Percentiles rank a stretch among this genome's conserved stretches.
Conservation (phyloP, 2,113 vertebrate genomes). For the Cyanistes caeruleus region DNA sequence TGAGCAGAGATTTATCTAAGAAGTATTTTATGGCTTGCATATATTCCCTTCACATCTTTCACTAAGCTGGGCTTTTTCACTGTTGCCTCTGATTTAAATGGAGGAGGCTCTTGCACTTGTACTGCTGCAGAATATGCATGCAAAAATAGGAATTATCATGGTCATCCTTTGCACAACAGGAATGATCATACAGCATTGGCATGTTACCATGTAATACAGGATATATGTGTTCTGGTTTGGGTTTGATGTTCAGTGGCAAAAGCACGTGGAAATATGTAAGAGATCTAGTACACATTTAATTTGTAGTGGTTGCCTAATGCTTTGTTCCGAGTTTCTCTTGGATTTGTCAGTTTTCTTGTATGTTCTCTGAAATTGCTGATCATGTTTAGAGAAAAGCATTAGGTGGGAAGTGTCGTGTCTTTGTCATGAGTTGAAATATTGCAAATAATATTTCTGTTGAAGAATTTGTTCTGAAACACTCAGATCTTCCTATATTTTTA, state of each 20-base stretch:
- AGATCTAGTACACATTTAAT: background rate
- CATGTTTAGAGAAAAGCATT: background rate
- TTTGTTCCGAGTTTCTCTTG: background rate
- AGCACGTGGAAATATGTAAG: fast-evolving
- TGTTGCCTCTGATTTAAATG: background rate
- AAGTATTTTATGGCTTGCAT: background rate
- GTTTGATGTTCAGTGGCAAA: background rate
- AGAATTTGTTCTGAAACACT: background rate
- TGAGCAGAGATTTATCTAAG: background rate
- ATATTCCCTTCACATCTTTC: background rate
- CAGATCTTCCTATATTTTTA: background rate
- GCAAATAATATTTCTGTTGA: background rate
- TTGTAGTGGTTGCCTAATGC: background rate
- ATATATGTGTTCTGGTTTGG: background rate
- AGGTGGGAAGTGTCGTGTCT: background rate
- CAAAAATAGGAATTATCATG: fast-evolving
- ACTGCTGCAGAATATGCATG: background rate
- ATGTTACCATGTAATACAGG: background rate
- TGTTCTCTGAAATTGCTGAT: fast-evolving
- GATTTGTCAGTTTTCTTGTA: background rate
- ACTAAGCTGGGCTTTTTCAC: background rate
- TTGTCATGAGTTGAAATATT: background rate
- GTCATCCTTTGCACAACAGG: too few species aligned
- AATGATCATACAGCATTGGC: fast-evolving
- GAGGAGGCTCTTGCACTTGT: background rate